A percentile compares a stretch with the other conserved stretches of the same genome.
phyloP scores from a whole-genome alignment of 2,113 vertebrate genomes.

The Myiagra hebetior region DNA sequence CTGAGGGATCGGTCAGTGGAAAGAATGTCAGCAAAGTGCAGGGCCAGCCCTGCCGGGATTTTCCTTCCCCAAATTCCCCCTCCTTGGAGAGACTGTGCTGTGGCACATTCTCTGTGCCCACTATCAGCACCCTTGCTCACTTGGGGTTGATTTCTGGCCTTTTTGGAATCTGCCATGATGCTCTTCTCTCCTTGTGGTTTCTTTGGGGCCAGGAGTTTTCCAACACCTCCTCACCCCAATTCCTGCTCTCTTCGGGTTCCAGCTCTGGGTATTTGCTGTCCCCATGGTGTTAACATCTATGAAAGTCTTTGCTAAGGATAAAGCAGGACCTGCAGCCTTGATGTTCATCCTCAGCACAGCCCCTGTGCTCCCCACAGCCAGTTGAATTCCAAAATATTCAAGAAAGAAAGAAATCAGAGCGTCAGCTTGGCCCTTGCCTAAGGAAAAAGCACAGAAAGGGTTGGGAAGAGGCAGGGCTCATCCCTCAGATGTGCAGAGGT shows the following conservation, averaged over 20 bases:
- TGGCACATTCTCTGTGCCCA: background rate
- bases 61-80: constrained; percentile 44
- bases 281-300: background rate
- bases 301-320: background rate
- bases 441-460: fast-evolving
- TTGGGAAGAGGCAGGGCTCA: background rate
- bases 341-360: background rate
- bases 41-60: constrained; percentile 16
- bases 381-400: background rate
- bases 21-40: constrained; percentile 66
- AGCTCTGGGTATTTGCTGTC: background rate
- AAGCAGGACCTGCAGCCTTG: background rate
- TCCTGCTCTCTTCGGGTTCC: fast-evolving
- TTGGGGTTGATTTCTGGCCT: background rate
- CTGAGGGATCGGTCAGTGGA: constrained; percentile 67
- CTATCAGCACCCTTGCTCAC: background rate
- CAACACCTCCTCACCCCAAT: background rate
- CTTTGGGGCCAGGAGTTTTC: background rate
- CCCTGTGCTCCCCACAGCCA: background rate
- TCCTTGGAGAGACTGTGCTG: background rate
- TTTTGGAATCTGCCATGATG: background rate
- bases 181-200: background rate
- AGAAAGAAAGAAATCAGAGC: background rate
- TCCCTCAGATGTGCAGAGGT: background rate
- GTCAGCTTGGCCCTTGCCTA: fast-evolving